Evolutionary conservation across 2,888 invertebrate genomes (phyloP), one percentile per base, ranked within the genome.

Genomic region (Drosophila macrothrix): DNA sequence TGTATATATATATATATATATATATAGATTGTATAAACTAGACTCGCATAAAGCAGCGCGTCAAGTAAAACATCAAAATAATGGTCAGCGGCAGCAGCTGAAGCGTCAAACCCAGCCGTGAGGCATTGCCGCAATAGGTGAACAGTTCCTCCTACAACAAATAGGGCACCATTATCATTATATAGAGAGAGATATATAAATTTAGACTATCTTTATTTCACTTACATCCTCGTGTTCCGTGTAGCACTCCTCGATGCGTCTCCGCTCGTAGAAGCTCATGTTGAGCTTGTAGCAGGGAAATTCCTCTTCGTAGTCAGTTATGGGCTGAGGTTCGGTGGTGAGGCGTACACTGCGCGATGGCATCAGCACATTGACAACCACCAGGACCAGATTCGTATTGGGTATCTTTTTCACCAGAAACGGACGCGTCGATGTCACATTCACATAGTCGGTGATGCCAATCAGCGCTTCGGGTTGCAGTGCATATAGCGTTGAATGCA

Each of bases 261-360:
- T 93, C 39, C 97, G 94, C 5, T 94, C 94, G 77, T 97, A 94
- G 66, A 94, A 94, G 79, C 96, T 96, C 80, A 97, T 93, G 70
- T 95, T 94, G 63, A 96, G 93, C 92, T 97, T 97, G 86, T 97
- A 96, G 90, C 97, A 97, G 0, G 96, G 96, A 84, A 95, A 95
- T 35, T 94, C 94, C 37, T 94, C 94, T 0, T 93, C 92, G 80
- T 94, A 94, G 28, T 92, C 88, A 19, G 92, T 88, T 56, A 95
- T 94, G 68, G 92, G 93, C 71, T 93, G 92, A 1, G 95, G 94
- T 29, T 93, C 92, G 33, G 95, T 94, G 43, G 94, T 94, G 59
- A 94, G 92, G 60, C 92, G 92, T 54, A 93, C 93, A 75, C 94
- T 94, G 73, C 94, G 94, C 58, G 93, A 92, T 63, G 94, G 93